Evolutionary conservation across 2,113 vertebrate genomes (phyloP).

Genomic region (Ctenodactylus gundi): DNA sequence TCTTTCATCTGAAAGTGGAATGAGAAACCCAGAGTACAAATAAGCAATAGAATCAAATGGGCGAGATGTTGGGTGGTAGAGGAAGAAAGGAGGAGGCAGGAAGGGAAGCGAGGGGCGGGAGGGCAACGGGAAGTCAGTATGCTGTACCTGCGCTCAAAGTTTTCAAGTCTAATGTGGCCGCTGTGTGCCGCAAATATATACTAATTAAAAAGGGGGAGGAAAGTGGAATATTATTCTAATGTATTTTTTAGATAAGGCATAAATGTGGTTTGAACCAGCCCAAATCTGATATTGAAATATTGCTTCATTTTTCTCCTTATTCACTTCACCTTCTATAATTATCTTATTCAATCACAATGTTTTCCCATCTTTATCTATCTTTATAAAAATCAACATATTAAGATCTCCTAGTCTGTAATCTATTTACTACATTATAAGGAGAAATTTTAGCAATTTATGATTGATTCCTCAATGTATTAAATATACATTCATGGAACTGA

Average conservation of each 20-base stretch:
- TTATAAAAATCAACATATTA: not conserved
- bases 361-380: not conserved
- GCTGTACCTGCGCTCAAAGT: no score
- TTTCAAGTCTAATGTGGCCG: no score
- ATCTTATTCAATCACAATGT: not conserved
- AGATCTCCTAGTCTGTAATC: not conserved
- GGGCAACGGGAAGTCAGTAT: no score
- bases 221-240: not conserved
- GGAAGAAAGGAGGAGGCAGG: no score
- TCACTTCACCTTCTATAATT: not conserved
- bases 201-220: no score
- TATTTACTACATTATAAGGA: not conserved
- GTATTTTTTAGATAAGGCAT: not conserved
- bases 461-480: not conserved
- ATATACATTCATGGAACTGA: not conserved
- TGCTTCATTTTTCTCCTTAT: constrained; percentile 5
- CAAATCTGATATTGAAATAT: not conserved
- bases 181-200: no score
- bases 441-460: not conserved
- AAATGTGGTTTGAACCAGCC: not conserved
- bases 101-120: no score
- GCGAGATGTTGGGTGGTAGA: no score
- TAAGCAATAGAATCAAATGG: no score
- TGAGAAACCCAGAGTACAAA: no score
- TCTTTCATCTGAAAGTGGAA: not conserved